A percentile compares a stretch with the other conserved stretches of the same genome.
phyloP scores from a whole-genome alignment of 2,797 vertebrate species.

The Distichodus sexfasciatus region DNA sequence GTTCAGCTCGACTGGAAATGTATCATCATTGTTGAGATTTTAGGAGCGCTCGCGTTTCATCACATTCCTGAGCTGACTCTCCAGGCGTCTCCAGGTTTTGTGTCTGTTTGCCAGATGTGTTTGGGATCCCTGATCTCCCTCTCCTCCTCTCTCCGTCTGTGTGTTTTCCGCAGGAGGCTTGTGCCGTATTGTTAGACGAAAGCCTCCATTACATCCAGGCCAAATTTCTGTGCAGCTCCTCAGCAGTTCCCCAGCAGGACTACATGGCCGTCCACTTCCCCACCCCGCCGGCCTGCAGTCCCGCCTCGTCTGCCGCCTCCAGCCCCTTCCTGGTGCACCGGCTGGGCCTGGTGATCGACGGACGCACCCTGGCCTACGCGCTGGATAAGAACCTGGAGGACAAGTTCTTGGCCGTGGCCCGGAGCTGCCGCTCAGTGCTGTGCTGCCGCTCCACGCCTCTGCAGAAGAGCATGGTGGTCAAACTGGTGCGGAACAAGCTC shows the following conservation, averaged over 20 bases:
- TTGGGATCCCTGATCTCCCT: neutral
- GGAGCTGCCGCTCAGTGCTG: constrained; percentile 87
- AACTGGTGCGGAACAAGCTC: constrained; percentile 93
- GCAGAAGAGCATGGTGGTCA: constrained; percentile 98
- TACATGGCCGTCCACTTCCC: constrained; percentile 66
- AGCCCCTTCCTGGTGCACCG: constrained; percentile 66
- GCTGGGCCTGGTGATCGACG: constrained; percentile 91
- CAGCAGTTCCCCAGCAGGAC: constrained; percentile 58
- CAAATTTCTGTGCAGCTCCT: constrained; percentile 73
- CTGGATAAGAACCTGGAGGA: constrained; percentile 88
- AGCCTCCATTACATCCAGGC: constrained; percentile 85
- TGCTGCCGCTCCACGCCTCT: constrained; percentile 95
- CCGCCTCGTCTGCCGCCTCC: constrained; percentile 54
- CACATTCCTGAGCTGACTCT: constrained; percentile 8
- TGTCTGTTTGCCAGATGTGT: constrained; percentile 28
- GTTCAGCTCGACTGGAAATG: neutral
- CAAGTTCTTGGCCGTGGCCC: constrained; percentile 87
- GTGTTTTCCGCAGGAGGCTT: constrained; percentile 83
- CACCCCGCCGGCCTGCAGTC: constrained; percentile 48
- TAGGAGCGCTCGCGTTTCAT: no score
- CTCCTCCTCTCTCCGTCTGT: neutral
- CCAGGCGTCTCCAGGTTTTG: neutral
- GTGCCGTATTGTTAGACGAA: constrained; percentile 87
- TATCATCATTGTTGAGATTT: neutral
- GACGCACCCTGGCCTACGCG: constrained; percentile 90